Percentiles rank a stretch among this genome's conserved stretches.
These are phyloP conservation scores for Oncorhynchus masou DNA, from an alignment of 2,113 vertebrate genomes.

Conservation along the genomic window DNA sequence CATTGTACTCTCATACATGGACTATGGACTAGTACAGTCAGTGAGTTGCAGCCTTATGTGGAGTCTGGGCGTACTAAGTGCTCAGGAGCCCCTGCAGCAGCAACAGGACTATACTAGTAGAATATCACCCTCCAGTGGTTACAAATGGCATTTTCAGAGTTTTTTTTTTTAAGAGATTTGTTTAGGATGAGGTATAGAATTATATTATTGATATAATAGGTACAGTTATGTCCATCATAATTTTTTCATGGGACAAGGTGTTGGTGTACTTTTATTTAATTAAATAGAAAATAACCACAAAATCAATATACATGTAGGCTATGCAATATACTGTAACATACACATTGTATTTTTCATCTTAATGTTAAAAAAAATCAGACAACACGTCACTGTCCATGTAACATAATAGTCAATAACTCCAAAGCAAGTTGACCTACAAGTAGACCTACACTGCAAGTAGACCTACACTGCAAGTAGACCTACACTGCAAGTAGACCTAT, in stretches of 20 bases:
- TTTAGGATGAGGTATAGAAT: neutral
- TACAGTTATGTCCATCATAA: neutral
- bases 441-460: too few species aligned
- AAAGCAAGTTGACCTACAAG: neutral
- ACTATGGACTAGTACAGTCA: too few species aligned
- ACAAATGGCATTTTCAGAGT: constrained; percentile 15
- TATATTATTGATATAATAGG: neutral
- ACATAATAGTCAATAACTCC: neutral
- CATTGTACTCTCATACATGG: too few species aligned
- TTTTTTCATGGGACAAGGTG: neutral
- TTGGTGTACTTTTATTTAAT: neutral
- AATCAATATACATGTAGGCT: neutral
- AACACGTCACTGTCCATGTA: neutral
- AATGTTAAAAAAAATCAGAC: neutral
- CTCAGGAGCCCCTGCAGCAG: neutral
- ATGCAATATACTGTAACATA: neutral
- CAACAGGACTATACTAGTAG: constrained; percentile 26
- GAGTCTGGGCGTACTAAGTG: neutral
- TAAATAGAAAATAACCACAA: neutral
- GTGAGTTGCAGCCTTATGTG: neutral
- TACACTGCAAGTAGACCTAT: neutral
- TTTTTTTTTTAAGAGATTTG: constrained; percentile 3
- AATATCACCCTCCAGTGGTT: constrained; percentile 66
- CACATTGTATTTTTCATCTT: neutral
- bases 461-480: too few species aligned